A percentile compares a stretch with the other conserved stretches of the same genome.
These are phyloP conservation scores for Eidolon helvum DNA, from an alignment of 2,113 vertebrate species.

Conservation along the genomic window DNA sequence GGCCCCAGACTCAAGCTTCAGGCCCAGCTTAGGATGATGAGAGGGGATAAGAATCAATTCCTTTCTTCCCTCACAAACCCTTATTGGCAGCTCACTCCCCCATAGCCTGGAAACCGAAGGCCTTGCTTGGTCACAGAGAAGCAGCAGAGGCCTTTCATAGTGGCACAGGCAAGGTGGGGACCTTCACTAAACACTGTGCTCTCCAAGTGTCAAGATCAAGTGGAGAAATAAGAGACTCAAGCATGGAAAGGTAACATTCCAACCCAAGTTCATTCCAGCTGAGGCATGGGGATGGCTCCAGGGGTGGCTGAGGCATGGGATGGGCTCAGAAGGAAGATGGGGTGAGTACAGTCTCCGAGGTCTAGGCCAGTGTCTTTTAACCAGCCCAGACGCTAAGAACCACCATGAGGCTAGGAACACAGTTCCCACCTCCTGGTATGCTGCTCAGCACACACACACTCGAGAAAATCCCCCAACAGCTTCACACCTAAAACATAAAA, in stretches of 20 bases:
- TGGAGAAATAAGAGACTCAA: neutral
- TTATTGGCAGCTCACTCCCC: neutral
- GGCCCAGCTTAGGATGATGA: neutral
- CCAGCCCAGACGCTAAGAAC: neutral
- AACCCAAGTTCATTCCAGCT: neutral
- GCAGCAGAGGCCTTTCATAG: neutral
- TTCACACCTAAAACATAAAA: neutral
- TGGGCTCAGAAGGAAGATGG: neutral
- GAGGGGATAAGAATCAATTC: neutral
- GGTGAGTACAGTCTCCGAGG: neutral
- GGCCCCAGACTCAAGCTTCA: neutral
- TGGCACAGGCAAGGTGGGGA: neutral
- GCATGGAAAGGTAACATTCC: neutral
- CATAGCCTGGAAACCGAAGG: neutral
- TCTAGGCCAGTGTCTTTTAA: neutral
- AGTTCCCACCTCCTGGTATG: neutral
- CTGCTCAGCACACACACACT: neutral
- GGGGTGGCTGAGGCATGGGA: accelerated
- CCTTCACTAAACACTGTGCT: neutral
- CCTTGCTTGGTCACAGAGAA: neutral
- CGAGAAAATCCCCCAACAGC: neutral
- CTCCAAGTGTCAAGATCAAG: neutral
- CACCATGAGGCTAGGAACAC: neutral
- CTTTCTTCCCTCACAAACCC: neutral
- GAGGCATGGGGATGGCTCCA: accelerated